A percentile compares a stretch with the other conserved stretches of the same genome.
phyloP scores from a whole-genome alignment of 2,113 vertebrate species.

The Pavo muticus region DNA sequence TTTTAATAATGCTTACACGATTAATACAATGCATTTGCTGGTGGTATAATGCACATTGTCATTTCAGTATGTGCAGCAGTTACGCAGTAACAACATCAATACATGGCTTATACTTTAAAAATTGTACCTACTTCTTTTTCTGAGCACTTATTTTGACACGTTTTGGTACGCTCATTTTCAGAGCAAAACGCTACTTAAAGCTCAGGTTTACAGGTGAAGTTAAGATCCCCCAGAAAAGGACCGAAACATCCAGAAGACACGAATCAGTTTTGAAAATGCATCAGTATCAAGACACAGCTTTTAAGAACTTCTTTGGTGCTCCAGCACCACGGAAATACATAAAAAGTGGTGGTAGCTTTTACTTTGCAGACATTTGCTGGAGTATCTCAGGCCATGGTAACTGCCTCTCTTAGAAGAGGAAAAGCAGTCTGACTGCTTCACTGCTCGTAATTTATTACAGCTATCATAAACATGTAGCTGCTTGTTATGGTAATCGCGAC shows the following conservation, averaged over 20 bases:
- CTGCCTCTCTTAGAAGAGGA: not conserved
- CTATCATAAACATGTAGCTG: not conserved
- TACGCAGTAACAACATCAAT: not conserved
- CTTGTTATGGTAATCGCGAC: conserved; percentile 52
- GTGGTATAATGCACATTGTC: not conserved
- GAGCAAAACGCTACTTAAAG: not conserved
- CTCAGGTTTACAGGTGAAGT: not conserved
- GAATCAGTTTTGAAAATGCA: not conserved
- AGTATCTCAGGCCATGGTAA: not conserved
- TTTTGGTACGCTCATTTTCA: not conserved
- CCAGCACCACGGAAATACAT: not conserved
- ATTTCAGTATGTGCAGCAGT: not conserved
- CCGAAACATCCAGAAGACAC: not conserved
- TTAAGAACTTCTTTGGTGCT: not conserved
- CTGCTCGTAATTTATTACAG: conserved; percentile 26
- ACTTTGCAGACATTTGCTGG: not conserved
- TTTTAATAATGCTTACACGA: conserved; percentile 35
- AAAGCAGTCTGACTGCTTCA: not conserved
- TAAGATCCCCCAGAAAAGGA: not conserved
- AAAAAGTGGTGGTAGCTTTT: not conserved
- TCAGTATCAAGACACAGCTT: not conserved
- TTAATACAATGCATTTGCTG: not conserved
- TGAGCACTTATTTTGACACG: not conserved
- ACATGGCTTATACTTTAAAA: not conserved
- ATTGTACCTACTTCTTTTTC: not conserved